Percentiles rank a stretch among this genome's conserved stretches.
These are phyloP conservation scores for Brassicogethes aeneus DNA, from an alignment of 2,888 invertebrate species.

Conservation along the genomic window DNA sequence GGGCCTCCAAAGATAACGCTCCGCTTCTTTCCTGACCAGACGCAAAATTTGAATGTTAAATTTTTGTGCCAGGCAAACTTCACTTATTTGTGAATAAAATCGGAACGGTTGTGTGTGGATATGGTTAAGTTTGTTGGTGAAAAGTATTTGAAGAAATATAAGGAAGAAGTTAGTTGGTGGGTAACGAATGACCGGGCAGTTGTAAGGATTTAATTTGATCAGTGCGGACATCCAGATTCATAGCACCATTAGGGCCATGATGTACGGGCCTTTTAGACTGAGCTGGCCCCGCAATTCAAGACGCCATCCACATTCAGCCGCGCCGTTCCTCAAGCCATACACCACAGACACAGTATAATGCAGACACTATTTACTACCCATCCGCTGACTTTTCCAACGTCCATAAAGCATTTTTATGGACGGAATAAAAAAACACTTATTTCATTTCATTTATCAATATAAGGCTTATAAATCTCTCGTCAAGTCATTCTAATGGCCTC, in stretches of 20 bases:
- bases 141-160: conserved; percentile 2
- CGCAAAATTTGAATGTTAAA: too few relatives aligned
- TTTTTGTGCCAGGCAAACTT: too few relatives aligned
- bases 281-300: conserved; percentile 28
- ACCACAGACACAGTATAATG: conserved; percentile 13
- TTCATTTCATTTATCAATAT: conserved; percentile 3
- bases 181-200: conserved; percentile 35
- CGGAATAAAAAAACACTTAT: conserved; percentile 2
- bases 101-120: conserved; percentile 9
- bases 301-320: conserved; percentile 23
- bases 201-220: conserved; percentile 45
- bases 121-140: conserved; percentile 1
- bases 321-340: conserved; percentile 15
- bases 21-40: too few relatives aligned
- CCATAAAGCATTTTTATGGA: conserved; percentile 3
- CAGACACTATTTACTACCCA: conserved; percentile 3
- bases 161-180: conserved; percentile 18
- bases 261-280: conserved; percentile 41
- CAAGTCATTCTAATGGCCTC: conserved; percentile 1
- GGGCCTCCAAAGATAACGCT: too few relatives aligned
- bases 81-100: too few relatives aligned
- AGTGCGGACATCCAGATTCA: conserved; percentile 44
- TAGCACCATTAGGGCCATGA: conserved; percentile 44
- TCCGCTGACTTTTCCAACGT: not conserved
- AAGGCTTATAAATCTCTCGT: conserved; percentile 1